phyloP scores from a whole-genome alignment of 1,140 invertebrate species.

The Nasonia giraulti region DNA sequence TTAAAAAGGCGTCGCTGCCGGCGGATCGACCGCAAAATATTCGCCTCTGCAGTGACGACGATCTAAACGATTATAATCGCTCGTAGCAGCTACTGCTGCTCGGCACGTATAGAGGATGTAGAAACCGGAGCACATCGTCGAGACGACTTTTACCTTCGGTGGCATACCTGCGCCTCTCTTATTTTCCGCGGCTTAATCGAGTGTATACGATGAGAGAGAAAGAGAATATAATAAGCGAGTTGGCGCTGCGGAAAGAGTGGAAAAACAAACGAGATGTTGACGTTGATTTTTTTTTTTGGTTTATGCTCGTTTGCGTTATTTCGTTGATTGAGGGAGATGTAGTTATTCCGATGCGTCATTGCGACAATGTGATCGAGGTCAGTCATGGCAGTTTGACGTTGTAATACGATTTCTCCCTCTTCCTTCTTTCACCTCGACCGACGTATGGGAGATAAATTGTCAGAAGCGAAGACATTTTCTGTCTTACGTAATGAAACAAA shows the following conservation, averaged over 20 bases:
- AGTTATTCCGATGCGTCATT: neutral
- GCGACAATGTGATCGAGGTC: conserved; percentile 48
- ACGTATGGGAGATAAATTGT: neutral
- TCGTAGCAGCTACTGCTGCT: neutral
- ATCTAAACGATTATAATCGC: neutral
- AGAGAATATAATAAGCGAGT: neutral
- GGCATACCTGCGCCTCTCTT: neutral
- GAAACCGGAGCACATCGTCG: conserved; percentile 39
- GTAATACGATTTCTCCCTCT: conserved; percentile 50
- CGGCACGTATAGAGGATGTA: conserved; percentile 13
- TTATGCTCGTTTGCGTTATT: neutral
- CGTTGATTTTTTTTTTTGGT: no score
- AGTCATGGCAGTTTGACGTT: conserved; percentile 34
- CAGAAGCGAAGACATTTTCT: no score
- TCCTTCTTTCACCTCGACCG: conserved; percentile 37
- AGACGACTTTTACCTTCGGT: conserved; percentile 46
- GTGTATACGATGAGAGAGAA: no score
- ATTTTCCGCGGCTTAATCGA: no score
- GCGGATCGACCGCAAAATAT: conserved; percentile 11
- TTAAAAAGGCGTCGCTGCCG: neutral
- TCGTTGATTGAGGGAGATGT: neutral
- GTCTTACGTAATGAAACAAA: neutral
- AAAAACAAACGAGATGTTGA: neutral
- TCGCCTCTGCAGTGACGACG: neutral
- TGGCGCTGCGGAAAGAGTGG: neutral